These are phyloP conservation scores for Apogon talboti DNA, from an alignment of 2,797 vertebrate genomes.

Conservation along the genomic window DNA sequence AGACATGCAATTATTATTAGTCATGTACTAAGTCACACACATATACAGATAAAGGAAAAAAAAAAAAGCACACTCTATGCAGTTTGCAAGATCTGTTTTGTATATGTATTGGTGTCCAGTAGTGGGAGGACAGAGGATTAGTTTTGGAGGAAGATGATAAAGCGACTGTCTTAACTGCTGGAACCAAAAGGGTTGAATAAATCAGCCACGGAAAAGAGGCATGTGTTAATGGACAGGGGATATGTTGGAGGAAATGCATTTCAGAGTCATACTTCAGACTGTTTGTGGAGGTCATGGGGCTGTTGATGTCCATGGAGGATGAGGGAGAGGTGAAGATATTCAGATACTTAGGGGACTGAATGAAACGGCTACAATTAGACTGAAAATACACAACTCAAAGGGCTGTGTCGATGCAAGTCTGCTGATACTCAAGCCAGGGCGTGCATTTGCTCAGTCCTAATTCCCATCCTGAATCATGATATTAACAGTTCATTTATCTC, in stretches of 20 bases:
- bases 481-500: too few species aligned
- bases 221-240: constrained; percentile 73
- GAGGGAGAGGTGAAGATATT: constrained; percentile 14
- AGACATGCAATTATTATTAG: constrained; percentile 60
- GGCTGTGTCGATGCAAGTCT: background rate
- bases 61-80: constrained; percentile 26
- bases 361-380: background rate
- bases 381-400: background rate
- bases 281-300: constrained; percentile 45
- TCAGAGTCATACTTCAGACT: constrained; percentile 36
- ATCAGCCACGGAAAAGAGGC: constrained; percentile 73
- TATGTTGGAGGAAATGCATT: constrained; percentile 45
- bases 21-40: constrained; percentile 40
- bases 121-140: constrained; percentile 73
- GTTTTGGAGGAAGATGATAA: constrained; percentile 69
- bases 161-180: constrained; percentile 54
- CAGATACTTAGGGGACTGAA: constrained; percentile 1
- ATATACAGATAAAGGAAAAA: constrained; percentile 8
- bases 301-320: constrained; percentile 6
- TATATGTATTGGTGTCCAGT: constrained; percentile 46
- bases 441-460: background rate
- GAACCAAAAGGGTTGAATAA: constrained; percentile 78
- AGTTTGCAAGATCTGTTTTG: constrained; percentile 32
- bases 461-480: too few species aligned
- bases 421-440: background rate